A percentile compares a stretch with the other conserved stretches of the same genome.
Evolutionary conservation across 2,113 vertebrate genomes (phyloP).

Genomic region (Thryonomys swinderianus): DNA sequence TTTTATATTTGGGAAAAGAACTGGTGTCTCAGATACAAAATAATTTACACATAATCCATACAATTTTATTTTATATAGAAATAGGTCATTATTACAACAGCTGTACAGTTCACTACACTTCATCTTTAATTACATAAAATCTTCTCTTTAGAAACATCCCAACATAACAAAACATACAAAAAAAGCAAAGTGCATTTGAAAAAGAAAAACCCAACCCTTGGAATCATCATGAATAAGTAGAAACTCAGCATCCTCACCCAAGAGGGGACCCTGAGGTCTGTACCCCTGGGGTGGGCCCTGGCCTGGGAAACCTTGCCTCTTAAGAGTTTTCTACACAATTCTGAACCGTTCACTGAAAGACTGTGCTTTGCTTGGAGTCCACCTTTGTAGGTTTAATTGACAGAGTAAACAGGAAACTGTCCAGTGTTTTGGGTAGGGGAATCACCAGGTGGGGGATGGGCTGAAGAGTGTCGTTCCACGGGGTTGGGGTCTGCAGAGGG

Average conservation of each 20-base stretch:
- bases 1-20: slow-evolving; percentile 87
- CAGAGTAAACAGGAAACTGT: slow-evolving; percentile 75
- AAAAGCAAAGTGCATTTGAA: slow-evolving; percentile 91
- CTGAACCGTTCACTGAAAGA: slow-evolving; percentile 55
- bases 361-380: slow-evolving; percentile 81
- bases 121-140: slow-evolving; percentile 90
- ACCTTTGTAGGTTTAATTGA: slow-evolving; percentile 68
- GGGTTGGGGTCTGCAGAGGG: slow-evolving; percentile 57
- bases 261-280: slow-evolving; percentile 77
- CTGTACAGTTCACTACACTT: slow-evolving; percentile 90
- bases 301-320: slow-evolving; percentile 56
- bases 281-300: not conserved
- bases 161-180: slow-evolving; percentile 90
- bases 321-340: slow-evolving; percentile 14
- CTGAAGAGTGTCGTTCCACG: slow-evolving; percentile 72
- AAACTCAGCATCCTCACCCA: slow-evolving; percentile 83
- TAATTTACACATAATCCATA: slow-evolving; percentile 90
- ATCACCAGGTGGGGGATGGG: slow-evolving; percentile 26
- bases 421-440: slow-evolving; percentile 73
- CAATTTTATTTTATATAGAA: slow-evolving; percentile 92
- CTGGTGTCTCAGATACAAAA: slow-evolving; percentile 90
- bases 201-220: slow-evolving; percentile 86
- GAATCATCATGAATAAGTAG: slow-evolving; percentile 83
- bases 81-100: slow-evolving; percentile 91
- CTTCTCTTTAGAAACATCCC: slow-evolving; percentile 90